Evolutionary conservation across 2,888 invertebrate species (phyloP), one percentile per base, ranked within the genome.

Genomic region (Crocallis elinguaria): DNA sequence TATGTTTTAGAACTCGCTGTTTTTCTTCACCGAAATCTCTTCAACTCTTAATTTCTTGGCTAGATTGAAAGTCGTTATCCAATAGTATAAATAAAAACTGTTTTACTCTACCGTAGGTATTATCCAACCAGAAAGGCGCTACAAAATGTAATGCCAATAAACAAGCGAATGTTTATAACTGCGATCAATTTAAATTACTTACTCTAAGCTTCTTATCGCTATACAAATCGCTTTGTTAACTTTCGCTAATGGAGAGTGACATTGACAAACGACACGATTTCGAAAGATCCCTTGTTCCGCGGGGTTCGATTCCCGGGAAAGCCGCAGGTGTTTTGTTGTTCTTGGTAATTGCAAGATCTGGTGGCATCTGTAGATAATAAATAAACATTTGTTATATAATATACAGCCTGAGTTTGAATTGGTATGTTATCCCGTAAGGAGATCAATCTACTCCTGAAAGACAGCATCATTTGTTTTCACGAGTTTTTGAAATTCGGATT

Each of bases 261-360:
- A 65, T 66, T 70, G 75, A 79, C 67, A 73, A 77, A 78, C 66
- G 71, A 69, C 66, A 60, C 62, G 62, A 60, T 66, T 58, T 59
- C 52, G 49, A 62, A 49, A 49, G 64, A 66, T 72, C 73, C n/a
- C n/a, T n/a, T n/a, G n/a, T n/a, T n/a, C 67, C 55, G 58, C 55
- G 30, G 64, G 62, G 67, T 73, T 67, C 64, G 66, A 66, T 59
- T 66, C 69, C 67, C 68, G 60, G 36, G 56, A 63, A 42, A 67
- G 66, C 54, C 69, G 43, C 77, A 79, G 77, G 73, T 77, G 79
- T 49, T 32, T 30, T 35, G 48, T 14, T 49, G 38, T 61, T 58
- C 49, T 57, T 63, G 45, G 66, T 77, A 78, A 81, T 79, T 70
- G 67, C 65, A 57, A 64, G 65, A 68, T 66, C 65, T 62, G 59